Evolutionary conservation across 2,888 invertebrate genomes (phyloP), one percentile per base, ranked within the genome.

Genomic region (Noctua fimbriata): DNA sequence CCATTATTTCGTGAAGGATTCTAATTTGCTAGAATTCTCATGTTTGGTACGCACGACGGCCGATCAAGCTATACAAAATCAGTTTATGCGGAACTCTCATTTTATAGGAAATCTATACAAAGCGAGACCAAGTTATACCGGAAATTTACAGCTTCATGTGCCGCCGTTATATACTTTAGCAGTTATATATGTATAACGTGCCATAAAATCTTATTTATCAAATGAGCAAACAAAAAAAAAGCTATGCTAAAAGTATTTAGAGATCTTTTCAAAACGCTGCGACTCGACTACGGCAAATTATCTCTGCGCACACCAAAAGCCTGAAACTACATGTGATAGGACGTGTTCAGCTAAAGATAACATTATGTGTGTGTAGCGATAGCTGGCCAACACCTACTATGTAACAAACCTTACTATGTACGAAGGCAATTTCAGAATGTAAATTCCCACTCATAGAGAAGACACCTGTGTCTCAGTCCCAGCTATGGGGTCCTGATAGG

Each of bases 261-360:
- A 60, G 36, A 60, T 81, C 16, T 72, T 72, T 79, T 67, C 7
- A 63, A 49, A 85, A 71, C 69, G 21, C 47, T 72, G 49, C 71
- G 28, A 69, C 28, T 55, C 52, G 9, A 28, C 60, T 69, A 55
- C 66, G 47, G 36, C 21, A 60, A 73, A 65, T 65, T 73, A 82
- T 76, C 77, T 73, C 21, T 76, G 60, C 52, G 63, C 60, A 52
- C 47, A 77, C 63, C 63, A 70, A 70, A 72, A 76, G 24, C 52
- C 63, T 69, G 63, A 72, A 72, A 83, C 58, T 70, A 69, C 66
- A 69, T 73, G 58, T 67, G 73, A 73, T 69, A 70, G 70, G 87
- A 75, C 84, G 63, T 73, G 74, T 87, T 70, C 36, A 70, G 67
- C 58, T 58, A 63, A 36, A 83, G 79, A 79, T 79, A 87, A 73